phyloP scores from a whole-genome alignment of 2,888 invertebrate genomes.

The Pterobdella sp. region DNA sequence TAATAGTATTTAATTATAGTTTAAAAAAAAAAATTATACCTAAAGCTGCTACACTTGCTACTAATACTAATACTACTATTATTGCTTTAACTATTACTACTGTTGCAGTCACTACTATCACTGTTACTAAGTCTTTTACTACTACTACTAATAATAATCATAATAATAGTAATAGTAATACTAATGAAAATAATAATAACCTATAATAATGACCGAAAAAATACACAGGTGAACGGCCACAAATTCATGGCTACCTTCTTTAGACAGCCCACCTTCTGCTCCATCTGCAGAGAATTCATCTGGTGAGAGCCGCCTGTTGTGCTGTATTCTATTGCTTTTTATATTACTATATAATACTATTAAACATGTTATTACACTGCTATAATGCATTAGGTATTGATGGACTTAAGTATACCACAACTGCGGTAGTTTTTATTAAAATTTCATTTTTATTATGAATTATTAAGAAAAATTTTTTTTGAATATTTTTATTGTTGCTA shows the following conservation, averaged over 20 bases:
- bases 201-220: not conserved
- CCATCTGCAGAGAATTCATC: conserved; percentile 96
- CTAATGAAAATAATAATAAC: not conserved
- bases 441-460: no score
- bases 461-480: no score
- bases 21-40: no score
- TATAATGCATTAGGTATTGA: not conserved
- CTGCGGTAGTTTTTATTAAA: not conserved
- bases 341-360: not conserved
- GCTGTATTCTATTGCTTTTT: not conserved
- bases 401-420: not conserved
- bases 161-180: not conserved
- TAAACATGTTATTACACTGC: not conserved
- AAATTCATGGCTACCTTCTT: conserved; percentile 99
- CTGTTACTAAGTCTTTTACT: not conserved
- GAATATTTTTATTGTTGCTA: not conserved
- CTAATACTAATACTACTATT: no score
- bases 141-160: not conserved
- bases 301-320: conserved; percentile 76
- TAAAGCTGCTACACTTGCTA: no score
- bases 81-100: not conserved
- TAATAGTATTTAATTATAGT: no score
- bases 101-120: not conserved
- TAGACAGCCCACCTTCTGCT: conserved; percentile 97
- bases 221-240: conserved; percentile 70